Evolutionary conservation across 1,140 invertebrate genomes (phyloP).

Genomic region (Drosophila varians): DNA sequence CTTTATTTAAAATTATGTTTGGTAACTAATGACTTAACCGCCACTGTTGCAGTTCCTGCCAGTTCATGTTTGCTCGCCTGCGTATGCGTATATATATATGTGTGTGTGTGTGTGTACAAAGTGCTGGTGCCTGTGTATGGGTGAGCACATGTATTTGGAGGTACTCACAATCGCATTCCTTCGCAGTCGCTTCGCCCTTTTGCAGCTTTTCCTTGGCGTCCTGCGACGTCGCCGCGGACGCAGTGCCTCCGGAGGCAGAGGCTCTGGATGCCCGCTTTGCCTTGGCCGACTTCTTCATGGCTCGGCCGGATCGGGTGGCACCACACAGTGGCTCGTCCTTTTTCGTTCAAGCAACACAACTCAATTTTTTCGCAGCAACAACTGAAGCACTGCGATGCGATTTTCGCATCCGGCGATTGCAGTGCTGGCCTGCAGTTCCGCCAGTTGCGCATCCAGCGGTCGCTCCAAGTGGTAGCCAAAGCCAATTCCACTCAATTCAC

Average conservation of each 20-base stretch:
- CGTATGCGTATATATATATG: too few species aligned
- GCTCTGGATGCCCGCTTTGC: not conserved
- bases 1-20: too few species aligned
- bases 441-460: not conserved
- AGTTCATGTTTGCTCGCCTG: not conserved
- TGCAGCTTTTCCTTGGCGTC: not conserved
- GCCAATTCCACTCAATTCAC: not conserved
- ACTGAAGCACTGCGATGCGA: not conserved
- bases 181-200: not conserved
- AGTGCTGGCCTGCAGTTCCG: too few species aligned
- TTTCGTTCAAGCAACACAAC: too few species aligned
- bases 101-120: not conserved
- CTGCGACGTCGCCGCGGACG: not conserved
- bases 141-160: not conserved
- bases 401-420: not conserved
- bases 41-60: not conserved
- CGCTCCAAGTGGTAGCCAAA: not conserved
- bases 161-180: constrained; percentile 6
- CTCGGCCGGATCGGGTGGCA: not conserved
- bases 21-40: not conserved
- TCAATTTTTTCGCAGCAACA: not conserved
- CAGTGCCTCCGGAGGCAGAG: not conserved
- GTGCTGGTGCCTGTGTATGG: not conserved
- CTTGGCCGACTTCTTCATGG: not conserved
- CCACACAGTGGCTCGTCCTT: too few species aligned